Evolutionary conservation across 2,888 invertebrate genomes (phyloP), one percentile per base, ranked within the genome.

Genomic region (Sericinus montela): DNA sequence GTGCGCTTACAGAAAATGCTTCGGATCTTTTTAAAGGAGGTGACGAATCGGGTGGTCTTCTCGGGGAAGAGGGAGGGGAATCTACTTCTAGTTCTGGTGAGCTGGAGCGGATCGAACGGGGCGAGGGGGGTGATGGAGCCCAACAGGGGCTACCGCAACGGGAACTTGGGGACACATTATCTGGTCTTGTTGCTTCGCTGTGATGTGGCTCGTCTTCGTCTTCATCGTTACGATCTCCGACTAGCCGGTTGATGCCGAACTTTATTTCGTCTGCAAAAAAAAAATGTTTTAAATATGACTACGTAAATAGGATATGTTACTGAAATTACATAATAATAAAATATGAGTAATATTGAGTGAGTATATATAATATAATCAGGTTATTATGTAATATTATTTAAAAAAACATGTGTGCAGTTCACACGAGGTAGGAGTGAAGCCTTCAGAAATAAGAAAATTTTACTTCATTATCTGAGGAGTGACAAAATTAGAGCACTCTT

Each of bases 1-100:
- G 83, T 0, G 96, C 96, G 55, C 94, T 95, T 34, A 96, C 95
- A 46, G 95, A 95, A 78, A 96, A 96, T 16, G 94, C 91, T 80
- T 95, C 95, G 10, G 95, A 95, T 85, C 94, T 92, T 75, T 94
- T 94, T 8, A 90, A 80, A 59, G 90, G 75, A 49, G 88, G 80
- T 0, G 87, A 83, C 0, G 81, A 79, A 49, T 81, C 87, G 53
- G 90, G 89, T 50, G 80, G 81, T 56, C 90, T 90, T 70, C 90
- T 79, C 0, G 91, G 92, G 0, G 90, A 89, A 55, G 91, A 91
- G 25, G 92, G 92, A 0, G 94, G 94, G 9, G 94, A 94, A 72
- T 94, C 94, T 0, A 94, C 94, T 86, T 94, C 94, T 11, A 94
- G 83, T 72, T 94, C 94, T 1, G 93, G 93, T 0, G 94, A 94